A percentile compares a stretch with the other conserved stretches of the same genome.
Evolutionary conservation across 2,113 vertebrate genomes (phyloP).

Genomic region (Scomber japonicus): DNA sequence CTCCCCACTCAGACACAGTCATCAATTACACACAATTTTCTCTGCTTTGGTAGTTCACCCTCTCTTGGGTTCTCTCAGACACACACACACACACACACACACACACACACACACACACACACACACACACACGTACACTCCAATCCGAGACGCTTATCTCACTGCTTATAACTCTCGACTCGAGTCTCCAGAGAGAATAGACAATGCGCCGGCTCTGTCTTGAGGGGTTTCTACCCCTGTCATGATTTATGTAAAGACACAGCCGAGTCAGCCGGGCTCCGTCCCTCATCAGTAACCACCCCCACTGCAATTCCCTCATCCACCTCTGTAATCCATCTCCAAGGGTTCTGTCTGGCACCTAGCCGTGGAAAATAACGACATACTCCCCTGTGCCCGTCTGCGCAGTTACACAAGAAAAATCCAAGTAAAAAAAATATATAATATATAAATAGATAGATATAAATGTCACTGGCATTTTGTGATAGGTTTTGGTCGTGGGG

Average conservation of each 20-base stretch:
- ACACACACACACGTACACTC: slow-evolving; percentile 13
- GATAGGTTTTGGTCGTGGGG: slow-evolving; percentile 9
- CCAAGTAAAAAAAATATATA: slow-evolving; percentile 21
- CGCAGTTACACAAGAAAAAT: slow-evolving; percentile 55
- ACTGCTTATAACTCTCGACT: slow-evolving; percentile 57
- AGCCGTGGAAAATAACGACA: slow-evolving; percentile 51
- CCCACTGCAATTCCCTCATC: slow-evolving; percentile 29
- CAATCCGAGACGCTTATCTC: slow-evolving; percentile 70
- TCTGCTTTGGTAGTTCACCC: slow-evolving; percentile 55
- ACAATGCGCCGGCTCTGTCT: slow-evolving; percentile 68
- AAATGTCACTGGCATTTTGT: slow-evolving; percentile 53
- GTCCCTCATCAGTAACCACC: slow-evolving; percentile 45
- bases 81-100: background rate
- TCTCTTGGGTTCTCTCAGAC: slow-evolving; percentile 38
- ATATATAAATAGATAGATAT: slow-evolving; percentile 4
- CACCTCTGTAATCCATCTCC: slow-evolving; percentile 67
- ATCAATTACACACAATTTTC: slow-evolving; percentile 75
- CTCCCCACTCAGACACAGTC: slow-evolving; percentile 56
- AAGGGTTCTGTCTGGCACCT: slow-evolving; percentile 67
- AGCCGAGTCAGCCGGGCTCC: slow-evolving; percentile 61
- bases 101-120: slow-evolving; percentile 11
- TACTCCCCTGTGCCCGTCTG: slow-evolving; percentile 46
- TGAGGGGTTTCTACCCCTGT: slow-evolving; percentile 68
- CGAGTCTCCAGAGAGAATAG: slow-evolving; percentile 66
- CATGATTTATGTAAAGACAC: slow-evolving; percentile 79